Base-by-base conservation (phyloP, 2,888 invertebrate species). In the Furcula furcula region DNA sequence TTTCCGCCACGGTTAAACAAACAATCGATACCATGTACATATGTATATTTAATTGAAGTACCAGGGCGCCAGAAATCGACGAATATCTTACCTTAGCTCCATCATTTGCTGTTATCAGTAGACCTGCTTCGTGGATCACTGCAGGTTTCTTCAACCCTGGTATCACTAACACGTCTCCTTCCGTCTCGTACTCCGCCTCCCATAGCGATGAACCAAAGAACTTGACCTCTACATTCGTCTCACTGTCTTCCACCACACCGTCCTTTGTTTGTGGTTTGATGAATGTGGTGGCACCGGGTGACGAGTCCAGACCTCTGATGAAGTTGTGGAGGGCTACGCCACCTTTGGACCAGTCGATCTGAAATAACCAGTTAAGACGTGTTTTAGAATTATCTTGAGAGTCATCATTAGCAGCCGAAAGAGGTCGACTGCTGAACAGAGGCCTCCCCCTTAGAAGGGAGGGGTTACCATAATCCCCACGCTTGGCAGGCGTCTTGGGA, bases 221-320 rank as follows among this genome's bases (percentile, higher is more conserved):
- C 28, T 84, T 86, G 37, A 68, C 62, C 53, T 87, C 81, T 12
- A 84, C 41, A n/a, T 65, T 65, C 1, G 65, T 46, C 1, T 72
- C 75, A 12, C 59, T 64, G 13, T 71, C 74, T 13, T 85, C 77
- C 0, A 67, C 66, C 2, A 80, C 62, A 4, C 84, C 67, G 0
- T 89, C 89, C 29, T 68, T 79, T 11, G 71, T 76, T 42, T 84
- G 82, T 21, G 76, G 65, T 39, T 72, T 68, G 31, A 88, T 78
- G 45, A 78, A 76, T 0, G 94, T 91, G 79, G 95, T 93, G 0
- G 98, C 98, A 0, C 98, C 98, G 0, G 98, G 98, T 0, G 97
- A 96, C 2, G 97, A 98, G 74, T 98, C 98, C 63, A 98, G 90
- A 0, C 96, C 98, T 11, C 98, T 91, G 50, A 99, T 95, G 70